Evolutionary conservation across 2,888 invertebrate genomes (phyloP).

Genomic region (Brachylomia viminalis): DNA sequence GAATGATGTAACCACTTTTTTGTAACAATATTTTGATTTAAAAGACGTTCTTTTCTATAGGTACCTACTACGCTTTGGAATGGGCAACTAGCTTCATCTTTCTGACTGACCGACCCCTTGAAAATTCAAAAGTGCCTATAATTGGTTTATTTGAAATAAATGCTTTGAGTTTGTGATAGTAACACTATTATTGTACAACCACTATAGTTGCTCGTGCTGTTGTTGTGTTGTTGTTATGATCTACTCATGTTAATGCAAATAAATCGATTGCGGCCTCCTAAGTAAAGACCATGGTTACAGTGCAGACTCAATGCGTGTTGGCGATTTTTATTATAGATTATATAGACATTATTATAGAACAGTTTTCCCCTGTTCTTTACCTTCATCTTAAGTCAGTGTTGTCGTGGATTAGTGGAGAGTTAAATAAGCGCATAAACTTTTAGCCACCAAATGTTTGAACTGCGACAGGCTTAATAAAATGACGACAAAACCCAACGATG

Average conservation of each 20-base stretch:
- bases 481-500: neutral
- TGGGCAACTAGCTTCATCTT: no score
- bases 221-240: neutral
- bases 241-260: neutral
- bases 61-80: no score
- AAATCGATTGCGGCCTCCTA: neutral
- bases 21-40: no score
- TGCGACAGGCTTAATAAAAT: neutral
- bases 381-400: neutral
- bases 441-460: no score
- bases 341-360: neutral
- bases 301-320: neutral
- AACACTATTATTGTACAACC: neutral
- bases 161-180: no score
- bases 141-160: no score
- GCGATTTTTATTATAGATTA: no score
- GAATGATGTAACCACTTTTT: no score
- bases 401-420: neutral
- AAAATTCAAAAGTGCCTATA: no score
- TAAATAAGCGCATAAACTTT: neutral
- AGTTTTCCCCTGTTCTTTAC: neutral
- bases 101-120: no score
- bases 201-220: neutral
- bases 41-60: no score
- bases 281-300: neutral